Conservation (phyloP, 2,888 invertebrate genomes). For the Acanthosepion lycidas region DNA sequence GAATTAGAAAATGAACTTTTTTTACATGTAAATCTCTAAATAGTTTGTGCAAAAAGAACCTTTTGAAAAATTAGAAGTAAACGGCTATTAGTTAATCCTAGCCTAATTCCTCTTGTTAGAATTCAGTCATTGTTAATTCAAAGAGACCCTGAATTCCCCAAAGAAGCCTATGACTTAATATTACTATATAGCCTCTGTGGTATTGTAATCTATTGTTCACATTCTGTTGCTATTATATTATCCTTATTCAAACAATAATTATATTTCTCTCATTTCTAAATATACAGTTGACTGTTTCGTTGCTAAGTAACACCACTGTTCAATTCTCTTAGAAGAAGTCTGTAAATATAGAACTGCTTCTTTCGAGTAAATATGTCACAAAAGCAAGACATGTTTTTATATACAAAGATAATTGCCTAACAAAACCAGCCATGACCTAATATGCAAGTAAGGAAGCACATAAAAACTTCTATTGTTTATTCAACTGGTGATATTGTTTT, state of each 20-base stretch:
- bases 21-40: background rate
- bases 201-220: background rate
- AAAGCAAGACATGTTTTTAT: background rate
- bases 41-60: background rate
- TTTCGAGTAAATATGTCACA: background rate
- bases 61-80: background rate
- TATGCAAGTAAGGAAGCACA: background rate
- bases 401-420: background rate
- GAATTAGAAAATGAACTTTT: too few relatives aligned
- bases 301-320: background rate
- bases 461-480: background rate
- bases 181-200: background rate
- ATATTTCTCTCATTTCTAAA: background rate
- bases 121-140: background rate
- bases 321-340: background rate
- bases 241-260: background rate
- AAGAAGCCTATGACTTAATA: background rate
- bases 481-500: background rate
- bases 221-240: background rate
- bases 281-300: background rate
- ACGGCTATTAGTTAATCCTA: background rate
- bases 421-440: conserved; percentile 3
- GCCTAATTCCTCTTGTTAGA: background rate
- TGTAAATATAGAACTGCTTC: background rate
- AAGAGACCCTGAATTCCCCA: background rate